phyloP scores from a whole-genome alignment of 1,140 invertebrate species.

The Formica exsecta region DNA sequence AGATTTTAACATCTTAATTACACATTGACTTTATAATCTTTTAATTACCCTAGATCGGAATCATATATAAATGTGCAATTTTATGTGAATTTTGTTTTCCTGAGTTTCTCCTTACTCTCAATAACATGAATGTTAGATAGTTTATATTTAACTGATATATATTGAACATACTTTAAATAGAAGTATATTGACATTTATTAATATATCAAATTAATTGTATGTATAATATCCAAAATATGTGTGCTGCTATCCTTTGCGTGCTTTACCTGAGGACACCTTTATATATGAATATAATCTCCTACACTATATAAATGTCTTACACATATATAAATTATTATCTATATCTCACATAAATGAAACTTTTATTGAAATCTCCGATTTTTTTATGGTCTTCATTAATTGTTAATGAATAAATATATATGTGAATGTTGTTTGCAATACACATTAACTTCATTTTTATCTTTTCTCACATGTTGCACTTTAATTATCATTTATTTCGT shows the following conservation, averaged over 20 bases:
- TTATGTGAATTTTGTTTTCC: conserved; percentile 17
- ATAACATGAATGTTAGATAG: conserved; percentile 46
- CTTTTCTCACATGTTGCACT: conserved; percentile 8
- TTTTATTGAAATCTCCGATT: conserved; percentile 8
- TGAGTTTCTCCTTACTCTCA: background rate
- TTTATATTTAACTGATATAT: conserved; percentile 16
- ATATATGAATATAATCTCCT: background rate
- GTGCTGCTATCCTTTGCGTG: conserved; percentile 35
- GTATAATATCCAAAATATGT: conserved; percentile 31
- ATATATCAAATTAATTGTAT: background rate
- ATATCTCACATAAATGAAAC: conserved; percentile 6
- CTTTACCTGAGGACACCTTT: background rate
- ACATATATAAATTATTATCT: background rate
- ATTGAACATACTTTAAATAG: background rate
- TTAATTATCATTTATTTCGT: conserved; percentile 23
- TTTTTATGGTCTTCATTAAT: background rate
- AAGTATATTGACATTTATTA: background rate
- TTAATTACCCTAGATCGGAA: conserved; percentile 21
- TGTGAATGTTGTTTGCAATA: conserved; percentile 35
- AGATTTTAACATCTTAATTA: conserved; percentile 55
- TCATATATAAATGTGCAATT: conserved; percentile 16
- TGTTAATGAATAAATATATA: conserved; percentile 42
- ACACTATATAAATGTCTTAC: background rate
- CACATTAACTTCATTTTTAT: conserved; percentile 20
- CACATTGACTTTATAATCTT: conserved; percentile 21